Conservation (phyloP, 1,140 invertebrate species). For the Papilio helenus region DNA sequence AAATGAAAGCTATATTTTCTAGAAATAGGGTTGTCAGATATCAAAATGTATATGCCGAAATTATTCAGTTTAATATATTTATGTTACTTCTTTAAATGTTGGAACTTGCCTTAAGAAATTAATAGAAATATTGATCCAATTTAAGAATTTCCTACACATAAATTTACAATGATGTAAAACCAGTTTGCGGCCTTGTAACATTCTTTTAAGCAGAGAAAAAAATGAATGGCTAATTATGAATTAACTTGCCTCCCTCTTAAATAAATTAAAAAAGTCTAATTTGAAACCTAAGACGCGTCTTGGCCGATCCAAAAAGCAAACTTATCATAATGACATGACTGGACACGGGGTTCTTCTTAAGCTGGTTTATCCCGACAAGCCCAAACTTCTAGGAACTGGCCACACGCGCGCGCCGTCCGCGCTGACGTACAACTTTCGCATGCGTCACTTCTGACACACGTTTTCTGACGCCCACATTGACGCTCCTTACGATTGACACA, state of each 20-base stretch:
- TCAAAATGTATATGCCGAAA: not conserved
- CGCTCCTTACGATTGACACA: conserved; percentile 1
- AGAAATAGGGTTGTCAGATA: not conserved
- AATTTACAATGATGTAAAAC: too few species aligned
- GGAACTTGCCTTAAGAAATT: not conserved
- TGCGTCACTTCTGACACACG: not conserved
- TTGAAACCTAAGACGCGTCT: conserved; percentile 9
- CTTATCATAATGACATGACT: conserved; percentile 10
- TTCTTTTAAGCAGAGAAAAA: not conserved
- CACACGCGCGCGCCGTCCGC: conserved; percentile 1
- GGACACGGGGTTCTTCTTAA: conserved; percentile 6
- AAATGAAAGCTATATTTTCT: conserved; percentile 5
- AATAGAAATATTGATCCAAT: not conserved
- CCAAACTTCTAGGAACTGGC: conserved; percentile 28
- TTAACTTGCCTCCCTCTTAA: not conserved
- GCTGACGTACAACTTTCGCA: conserved; percentile 1
- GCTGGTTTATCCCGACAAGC: conserved; percentile 7
- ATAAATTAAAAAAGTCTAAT: conserved; percentile 10
- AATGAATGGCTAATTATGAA: not conserved
- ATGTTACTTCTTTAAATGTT: too few species aligned
- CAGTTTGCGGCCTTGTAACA: not conserved
- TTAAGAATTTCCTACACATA: too few species aligned
- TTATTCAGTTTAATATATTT: not conserved
- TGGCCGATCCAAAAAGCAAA: conserved; percentile 12
- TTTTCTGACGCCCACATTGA: conserved; percentile 4